Conservation (phyloP, 1,140 invertebrate genomes). For the Drosophila bifasciata region DNA sequence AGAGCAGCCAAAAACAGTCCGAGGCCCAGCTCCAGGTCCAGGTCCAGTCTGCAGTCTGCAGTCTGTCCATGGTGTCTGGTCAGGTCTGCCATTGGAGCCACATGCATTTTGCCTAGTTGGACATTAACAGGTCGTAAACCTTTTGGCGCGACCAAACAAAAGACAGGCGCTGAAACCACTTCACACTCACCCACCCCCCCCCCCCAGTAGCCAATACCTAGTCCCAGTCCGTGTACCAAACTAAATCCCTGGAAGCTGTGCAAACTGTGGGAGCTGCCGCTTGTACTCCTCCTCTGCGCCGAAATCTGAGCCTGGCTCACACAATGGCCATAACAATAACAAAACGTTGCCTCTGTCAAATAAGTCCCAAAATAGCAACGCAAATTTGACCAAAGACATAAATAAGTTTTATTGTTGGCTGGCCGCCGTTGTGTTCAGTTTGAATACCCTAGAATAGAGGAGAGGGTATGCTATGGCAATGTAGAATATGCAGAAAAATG, state of each 20-base stretch:
- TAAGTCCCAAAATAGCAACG: conserved; percentile 77
- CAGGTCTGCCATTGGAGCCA: conserved; percentile 11
- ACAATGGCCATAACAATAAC: conserved; percentile 54
- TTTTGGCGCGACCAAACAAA: conserved; percentile 78
- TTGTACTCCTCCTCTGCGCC: conserved; percentile 1
- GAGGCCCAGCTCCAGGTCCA: background rate
- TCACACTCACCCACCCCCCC: conserved; percentile 35
- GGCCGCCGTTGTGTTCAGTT: conserved; percentile 8
- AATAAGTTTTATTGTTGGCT: conserved; percentile 82
- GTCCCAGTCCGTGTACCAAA: conserved; percentile 1
- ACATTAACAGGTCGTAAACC: conserved; percentile 83
- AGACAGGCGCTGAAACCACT: conserved; percentile 77
- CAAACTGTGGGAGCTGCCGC: conserved; percentile 4
- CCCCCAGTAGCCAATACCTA: conserved; percentile 15
- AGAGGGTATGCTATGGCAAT: too few relatives aligned
- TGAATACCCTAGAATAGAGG: too few relatives aligned
- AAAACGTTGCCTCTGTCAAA: conserved; percentile 79
- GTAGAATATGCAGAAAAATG: too few relatives aligned
- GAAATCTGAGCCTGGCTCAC: conserved; percentile 67
- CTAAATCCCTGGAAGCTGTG: background rate
- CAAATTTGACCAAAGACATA: conserved; percentile 81
- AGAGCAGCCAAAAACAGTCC: conserved; percentile 46
- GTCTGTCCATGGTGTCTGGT: too few relatives aligned
- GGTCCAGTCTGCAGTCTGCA: conserved; percentile 9
- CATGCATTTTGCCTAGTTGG: conserved; percentile 74